Base-by-base conservation (phyloP, 2,888 invertebrate genomes). In the Thecocarcelia acutangulata region DNA sequence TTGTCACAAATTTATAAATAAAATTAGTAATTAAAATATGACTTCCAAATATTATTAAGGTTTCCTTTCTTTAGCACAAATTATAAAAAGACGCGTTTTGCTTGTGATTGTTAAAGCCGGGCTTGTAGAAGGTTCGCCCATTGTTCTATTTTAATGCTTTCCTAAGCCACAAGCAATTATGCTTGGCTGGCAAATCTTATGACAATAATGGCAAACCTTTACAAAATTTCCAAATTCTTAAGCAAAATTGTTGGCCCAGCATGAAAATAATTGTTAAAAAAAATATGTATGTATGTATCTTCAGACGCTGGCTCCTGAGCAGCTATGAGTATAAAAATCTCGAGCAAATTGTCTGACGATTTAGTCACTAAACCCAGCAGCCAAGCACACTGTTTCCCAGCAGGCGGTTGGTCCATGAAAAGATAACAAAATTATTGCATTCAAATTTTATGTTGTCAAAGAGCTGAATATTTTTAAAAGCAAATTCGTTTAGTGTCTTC, bases 261-360 rank as follows among this genome's bases (percentile, higher is more conserved):
- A 46, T 46, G n/a, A 40, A 44, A 8, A 1, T 21, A 6, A 17
- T n/a, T n/a, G n/a, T n/a, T n/a, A n/a, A n/a, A n/a, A n/a, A n/a
- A n/a, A n/a, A n/a, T n/a, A n/a, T n/a, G n/a, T n/a, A n/a, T n/a
- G n/a, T n/a, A n/a, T n/a, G 3, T 12, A 13, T 56, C 48, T 17
- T 28, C 28, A 9, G 33, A 8, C 8, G 9, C n/a, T 19, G 17
- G 2, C 50, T 19, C 12, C 1, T 61, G 48, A 80, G 66, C 75
- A 76, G 75, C 75, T 76, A 75, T 13, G 58, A 4, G 28, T 28
- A 33, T 9, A 8, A 66, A 61, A 76, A 68, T 63, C 63, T 44
- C 21, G 50, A 63, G 48, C 37, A 58, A 73, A 81, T 56, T 64
- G 59, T 59, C 63, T 76, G 68, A 58, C 50, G 69, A 73, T 81